Base-by-base conservation (phyloP, 2,113 vertebrate genomes). In the Phyllopteryx taeniolatus region DNA sequence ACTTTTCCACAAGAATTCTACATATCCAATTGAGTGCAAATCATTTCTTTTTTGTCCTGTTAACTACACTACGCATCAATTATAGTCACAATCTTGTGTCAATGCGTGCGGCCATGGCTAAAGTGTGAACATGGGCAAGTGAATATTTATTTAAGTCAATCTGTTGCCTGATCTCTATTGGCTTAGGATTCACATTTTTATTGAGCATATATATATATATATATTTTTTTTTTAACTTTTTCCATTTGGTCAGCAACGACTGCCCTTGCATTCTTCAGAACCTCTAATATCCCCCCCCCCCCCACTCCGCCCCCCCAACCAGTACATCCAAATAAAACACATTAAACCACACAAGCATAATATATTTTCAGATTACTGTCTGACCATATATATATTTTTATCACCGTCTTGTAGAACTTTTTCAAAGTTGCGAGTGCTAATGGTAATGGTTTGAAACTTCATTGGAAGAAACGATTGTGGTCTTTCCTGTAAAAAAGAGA, bases 251-350 rank as follows among this genome's bases (percentile, higher is more conserved):
- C 60, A 62, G 35, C 33, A 42, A 42, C 8, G 33, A n/a, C 61
- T 9, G 31, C 3, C 35, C 42, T 27, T 39, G 35, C 15, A 62
- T 62, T 39, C 60, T 10, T 39, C 60, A 62, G 33, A 62, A 62
- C 17, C 17, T 8, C 60, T 5, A 39, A n/a, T 11, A 39, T 39
- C 27, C 27, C 19, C 46, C 46, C 46, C 13, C 14, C 20, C 49
- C 7, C n/a, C 8, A 19, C 9, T 22, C 8, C 4, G 8, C 27
- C 11, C n/a, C 60, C 35, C 9, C 7, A 42, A 42, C 9, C 15
- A 19, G 20, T 11, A 11, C 12, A 20, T 79, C 83, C 83, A 83
- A 81, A 80, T 79, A 70, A 83, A 80, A 86, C 61, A 63, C 61
- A 42, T 62, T 62, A 39, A 39, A 62, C 8, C 60, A 62, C 33